phyloP scores from a whole-genome alignment of 2,113 vertebrate genomes.

The Hyperoodon ampullatus region DNA sequence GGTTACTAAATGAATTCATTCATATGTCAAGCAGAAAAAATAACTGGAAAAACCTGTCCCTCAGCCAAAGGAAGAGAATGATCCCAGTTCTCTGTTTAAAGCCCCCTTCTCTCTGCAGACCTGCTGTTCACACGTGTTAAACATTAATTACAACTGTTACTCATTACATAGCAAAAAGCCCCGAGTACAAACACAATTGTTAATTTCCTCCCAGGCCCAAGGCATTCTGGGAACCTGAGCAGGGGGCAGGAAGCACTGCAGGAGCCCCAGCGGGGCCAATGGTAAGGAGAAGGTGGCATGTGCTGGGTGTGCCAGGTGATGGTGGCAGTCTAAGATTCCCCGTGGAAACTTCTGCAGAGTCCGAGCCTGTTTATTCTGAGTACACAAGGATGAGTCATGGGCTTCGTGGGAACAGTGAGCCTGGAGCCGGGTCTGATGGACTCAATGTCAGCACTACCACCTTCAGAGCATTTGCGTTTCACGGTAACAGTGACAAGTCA shows the following conservation, averaged over 20 bases:
- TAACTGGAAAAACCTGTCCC: slow-evolving; percentile 74
- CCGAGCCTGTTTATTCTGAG: background rate
- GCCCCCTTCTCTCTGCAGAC: slow-evolving; percentile 34
- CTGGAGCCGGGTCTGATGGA: background rate
- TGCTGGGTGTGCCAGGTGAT: background rate
- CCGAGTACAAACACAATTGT: slow-evolving; percentile 45
- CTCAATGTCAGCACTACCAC: background rate
- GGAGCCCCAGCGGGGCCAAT: background rate
- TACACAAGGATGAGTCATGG: background rate
- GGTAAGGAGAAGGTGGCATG: background rate
- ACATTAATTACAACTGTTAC: slow-evolving; percentile 79
- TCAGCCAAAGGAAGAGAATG: slow-evolving; percentile 61
- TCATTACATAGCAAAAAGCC: slow-evolving; percentile 74
- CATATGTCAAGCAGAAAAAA: slow-evolving; percentile 66
- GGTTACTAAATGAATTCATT: slow-evolving; percentile 63
- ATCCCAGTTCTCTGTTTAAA: slow-evolving; percentile 46
- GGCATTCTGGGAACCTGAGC: slow-evolving; percentile 67
- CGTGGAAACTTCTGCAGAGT: background rate
- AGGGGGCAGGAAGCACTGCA: background rate
- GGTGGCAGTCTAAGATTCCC: background rate
- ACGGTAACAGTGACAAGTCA: background rate
- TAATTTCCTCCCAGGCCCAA: slow-evolving; percentile 67
- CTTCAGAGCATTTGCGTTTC: too few relatives aligned
- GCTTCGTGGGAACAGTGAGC: background rate
- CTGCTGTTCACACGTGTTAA: slow-evolving; percentile 78